Evolutionary conservation across 2,888 invertebrate species (phyloP).

Genomic region (Pantelozetes paolii): DNA sequence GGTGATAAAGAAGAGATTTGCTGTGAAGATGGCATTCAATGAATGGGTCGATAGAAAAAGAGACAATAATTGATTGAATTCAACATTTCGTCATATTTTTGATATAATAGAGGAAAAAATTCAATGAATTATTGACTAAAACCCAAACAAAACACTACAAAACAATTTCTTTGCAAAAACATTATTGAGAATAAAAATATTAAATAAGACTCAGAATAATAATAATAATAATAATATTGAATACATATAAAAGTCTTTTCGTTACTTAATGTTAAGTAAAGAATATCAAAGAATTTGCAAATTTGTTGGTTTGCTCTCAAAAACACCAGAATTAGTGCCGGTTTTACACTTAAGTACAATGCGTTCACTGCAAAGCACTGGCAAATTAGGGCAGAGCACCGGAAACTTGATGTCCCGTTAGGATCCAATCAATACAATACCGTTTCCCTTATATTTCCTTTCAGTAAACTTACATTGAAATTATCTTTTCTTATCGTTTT

Average conservation of each 20-base stretch:
- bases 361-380: no score
- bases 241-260: background rate
- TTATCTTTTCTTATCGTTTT: background rate
- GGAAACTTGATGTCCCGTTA: slow-evolving; percentile 10
- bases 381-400: background rate
- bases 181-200: background rate
- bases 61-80: slow-evolving; percentile 25
- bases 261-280: background rate
- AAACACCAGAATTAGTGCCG: background rate
- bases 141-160: background rate
- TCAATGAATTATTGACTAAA: slow-evolving; percentile 27
- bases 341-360: background rate
- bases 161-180: background rate
- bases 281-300: background rate
- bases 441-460: background rate
- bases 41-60: slow-evolving; percentile 5
- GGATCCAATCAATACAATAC: slow-evolving; percentile 7
- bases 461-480: background rate
- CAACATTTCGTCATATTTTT: slow-evolving; percentile 26
- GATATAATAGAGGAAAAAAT: slow-evolving; percentile 19
- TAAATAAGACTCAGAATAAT: background rate
- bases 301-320: background rate
- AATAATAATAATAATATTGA: background rate
- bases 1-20: slow-evolving; percentile 34
- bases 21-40: slow-evolving; percentile 13